phyloP scores from a whole-genome alignment of 2,113 vertebrate genomes.

The Rhinopomastus cyanomelas region DNA sequence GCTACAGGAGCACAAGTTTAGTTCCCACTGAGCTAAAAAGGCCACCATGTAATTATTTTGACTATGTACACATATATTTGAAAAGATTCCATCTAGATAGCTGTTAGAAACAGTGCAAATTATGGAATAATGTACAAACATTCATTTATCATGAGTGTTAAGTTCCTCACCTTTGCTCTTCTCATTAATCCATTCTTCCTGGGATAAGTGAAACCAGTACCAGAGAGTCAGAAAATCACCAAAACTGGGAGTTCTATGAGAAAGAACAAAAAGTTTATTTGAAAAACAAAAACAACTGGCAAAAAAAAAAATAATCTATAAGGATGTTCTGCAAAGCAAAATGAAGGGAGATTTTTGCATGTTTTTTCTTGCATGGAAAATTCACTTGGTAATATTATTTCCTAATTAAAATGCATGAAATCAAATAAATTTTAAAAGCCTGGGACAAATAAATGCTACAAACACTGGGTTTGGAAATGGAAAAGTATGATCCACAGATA shows the following conservation, averaged over 20 bases:
- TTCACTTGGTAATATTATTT: not conserved
- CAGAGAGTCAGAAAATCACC: not conserved
- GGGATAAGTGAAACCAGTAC: not conserved
- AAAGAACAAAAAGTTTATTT: not conserved
- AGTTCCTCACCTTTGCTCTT: conserved; percentile 22
- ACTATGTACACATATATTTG: not conserved
- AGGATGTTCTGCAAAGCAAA: not conserved
- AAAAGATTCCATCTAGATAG: not conserved
- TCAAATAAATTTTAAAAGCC: not conserved
- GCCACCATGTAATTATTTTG: not conserved
- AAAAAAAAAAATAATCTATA: not conserved
- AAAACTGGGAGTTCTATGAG: not conserved
- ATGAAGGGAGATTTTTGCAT: not conserved
- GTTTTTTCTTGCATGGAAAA: not conserved
- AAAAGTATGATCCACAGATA: conserved; percentile 5
- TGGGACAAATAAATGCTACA: not conserved
- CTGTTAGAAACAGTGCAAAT: not conserved
- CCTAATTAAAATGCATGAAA: not conserved
- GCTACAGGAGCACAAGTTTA: not conserved
- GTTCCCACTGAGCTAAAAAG: not conserved
- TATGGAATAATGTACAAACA: not conserved
- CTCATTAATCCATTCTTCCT: not conserved
- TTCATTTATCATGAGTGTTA: not conserved
- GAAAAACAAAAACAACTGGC: not conserved
- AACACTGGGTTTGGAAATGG: not conserved